These are phyloP conservation scores for Sisyra nigra DNA, from an alignment of 2,888 invertebrate species.

Conservation along the genomic window DNA sequence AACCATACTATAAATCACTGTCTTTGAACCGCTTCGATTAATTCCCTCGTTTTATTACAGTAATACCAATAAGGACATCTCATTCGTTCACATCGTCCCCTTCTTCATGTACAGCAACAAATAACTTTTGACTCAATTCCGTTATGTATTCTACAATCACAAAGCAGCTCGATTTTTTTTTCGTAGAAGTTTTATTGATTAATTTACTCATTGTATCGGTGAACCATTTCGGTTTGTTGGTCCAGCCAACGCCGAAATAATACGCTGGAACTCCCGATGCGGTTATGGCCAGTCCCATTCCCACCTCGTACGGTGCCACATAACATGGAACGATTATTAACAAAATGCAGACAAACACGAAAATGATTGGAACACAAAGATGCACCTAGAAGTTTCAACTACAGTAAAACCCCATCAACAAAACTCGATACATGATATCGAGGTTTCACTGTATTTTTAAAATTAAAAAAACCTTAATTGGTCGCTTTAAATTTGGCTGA, in stretches of 20 bases:
- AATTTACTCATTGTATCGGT: conserved; percentile 36
- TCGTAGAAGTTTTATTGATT: neutral
- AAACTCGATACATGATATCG: neutral
- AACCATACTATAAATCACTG: too few species aligned
- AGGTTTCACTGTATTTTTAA: neutral
- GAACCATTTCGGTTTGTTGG: conserved; percentile 45
- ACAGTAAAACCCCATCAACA: too few species aligned
- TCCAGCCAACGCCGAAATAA: conserved; percentile 50
- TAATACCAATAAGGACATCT: too few species aligned
- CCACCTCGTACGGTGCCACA: conserved; percentile 64
- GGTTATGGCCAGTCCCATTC: conserved; percentile 63
- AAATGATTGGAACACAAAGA: conserved; percentile 47
- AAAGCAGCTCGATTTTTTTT: conserved; percentile 9
- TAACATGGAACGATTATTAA: conserved; percentile 64
- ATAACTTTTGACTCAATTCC: conserved; percentile 48
- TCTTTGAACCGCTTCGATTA: too few species aligned
- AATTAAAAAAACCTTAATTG: conserved; percentile 52
- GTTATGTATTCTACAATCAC: conserved; percentile 41
- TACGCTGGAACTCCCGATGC: conserved; percentile 73
- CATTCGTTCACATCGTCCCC: conserved; percentile 17
- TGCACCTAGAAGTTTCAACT: conserved; percentile 13
- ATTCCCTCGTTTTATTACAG: too few species aligned
- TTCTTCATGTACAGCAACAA: conserved; percentile 65
- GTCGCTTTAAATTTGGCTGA: conserved; percentile 59
- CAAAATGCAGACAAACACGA: conserved; percentile 61